Conservation (phyloP, 2,797 vertebrate genomes). For the Acestrorhynchus altus region DNA sequence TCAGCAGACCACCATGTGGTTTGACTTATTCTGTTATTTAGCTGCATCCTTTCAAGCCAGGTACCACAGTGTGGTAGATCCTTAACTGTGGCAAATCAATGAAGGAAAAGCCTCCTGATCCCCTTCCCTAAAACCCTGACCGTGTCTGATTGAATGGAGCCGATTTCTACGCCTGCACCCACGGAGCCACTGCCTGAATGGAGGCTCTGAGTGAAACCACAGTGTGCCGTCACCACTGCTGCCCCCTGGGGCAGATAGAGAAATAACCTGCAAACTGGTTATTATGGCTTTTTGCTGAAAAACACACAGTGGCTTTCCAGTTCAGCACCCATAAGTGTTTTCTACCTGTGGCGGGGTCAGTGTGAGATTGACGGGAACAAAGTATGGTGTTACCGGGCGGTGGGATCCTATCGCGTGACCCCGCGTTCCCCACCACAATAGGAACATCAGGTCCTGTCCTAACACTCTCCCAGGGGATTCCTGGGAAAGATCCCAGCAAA, state of each 20-base stretch:
- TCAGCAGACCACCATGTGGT: slow-evolving; percentile 68
- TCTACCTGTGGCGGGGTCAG: slow-evolving; percentile 23
- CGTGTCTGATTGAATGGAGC: slow-evolving; percentile 79
- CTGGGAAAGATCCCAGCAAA: slow-evolving; percentile 71
- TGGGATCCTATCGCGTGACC: slow-evolving; percentile 71
- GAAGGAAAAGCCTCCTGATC: slow-evolving; percentile 77
- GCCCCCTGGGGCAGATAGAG: slow-evolving; percentile 55
- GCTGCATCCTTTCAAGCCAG: slow-evolving; percentile 69
- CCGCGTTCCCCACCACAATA: slow-evolving; percentile 52
- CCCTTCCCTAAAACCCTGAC: slow-evolving; percentile 72
- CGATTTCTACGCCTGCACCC: slow-evolving; percentile 74
- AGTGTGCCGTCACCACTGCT: slow-evolving; percentile 63
- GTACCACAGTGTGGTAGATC: slow-evolving; percentile 65
- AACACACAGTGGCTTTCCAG: slow-evolving; percentile 25
- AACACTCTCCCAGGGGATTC: slow-evolving; percentile 75
- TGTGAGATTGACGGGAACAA: slow-evolving; percentile 52
- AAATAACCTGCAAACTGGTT: slow-evolving; percentile 58
- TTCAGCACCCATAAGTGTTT: neutral
- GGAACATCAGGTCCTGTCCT: slow-evolving; percentile 75
- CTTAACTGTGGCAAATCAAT: slow-evolving; percentile 79
- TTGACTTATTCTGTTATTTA: slow-evolving; percentile 70
- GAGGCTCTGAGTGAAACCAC: slow-evolving; percentile 65
- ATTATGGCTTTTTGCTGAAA: slow-evolving; percentile 41
- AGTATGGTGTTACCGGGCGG: slow-evolving; percentile 20
- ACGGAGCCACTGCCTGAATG: slow-evolving; percentile 69